Base-by-base conservation (phyloP, 2,797 vertebrate species). In the Sternarchorhynchus goeldii region DNA sequence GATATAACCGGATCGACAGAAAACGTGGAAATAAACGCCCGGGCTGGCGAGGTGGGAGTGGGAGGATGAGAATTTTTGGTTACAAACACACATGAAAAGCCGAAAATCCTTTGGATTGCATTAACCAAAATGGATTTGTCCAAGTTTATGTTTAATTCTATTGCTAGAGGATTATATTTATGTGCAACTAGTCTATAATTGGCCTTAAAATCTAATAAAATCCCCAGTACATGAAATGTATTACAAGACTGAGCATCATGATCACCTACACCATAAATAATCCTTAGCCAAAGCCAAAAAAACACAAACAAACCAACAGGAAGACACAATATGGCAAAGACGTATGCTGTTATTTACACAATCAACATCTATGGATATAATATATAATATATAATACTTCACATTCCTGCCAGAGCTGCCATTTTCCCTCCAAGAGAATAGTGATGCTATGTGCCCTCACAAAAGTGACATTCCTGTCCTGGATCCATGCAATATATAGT, bases 1-100 rank as follows among this genome's bases (percentile, higher is more conserved):
- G 69, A 83, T 75, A 85, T 85, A 87, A 83, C 79, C 76, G 62
- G 50, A 78, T 80, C 31, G 17, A 76, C 75, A 85, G 31, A 69
- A 66, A 71, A 85, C 62, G 18, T 25, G 68, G 55, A 55, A 63
- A 20, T 66, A 56, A 59, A 50, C 10, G 10, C 45, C 12, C 14
- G 2, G 10, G 45, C 8, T 50, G 45, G 16, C 76, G 45, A 31
- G 78, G 14, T 82, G 77, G 25, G 69, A 34, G 82, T 20, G 21
- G 64, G 41, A 29, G 32, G 57, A 58, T 29, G 56, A 45, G n/a
- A 64, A 4, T 75, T 3, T 75, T 57, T 6, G n/a, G 17, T 69
- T 39, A 67, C 14, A 36, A 45, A 57, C 18, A 53, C n/a, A 32
- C 45, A 70, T 29, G 31, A 21, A 16, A 45, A 53, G 8, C 5